These are phyloP conservation scores for Dreissena polymorpha DNA, from an alignment of 1,140 invertebrate species.

Conservation along the genomic window DNA sequence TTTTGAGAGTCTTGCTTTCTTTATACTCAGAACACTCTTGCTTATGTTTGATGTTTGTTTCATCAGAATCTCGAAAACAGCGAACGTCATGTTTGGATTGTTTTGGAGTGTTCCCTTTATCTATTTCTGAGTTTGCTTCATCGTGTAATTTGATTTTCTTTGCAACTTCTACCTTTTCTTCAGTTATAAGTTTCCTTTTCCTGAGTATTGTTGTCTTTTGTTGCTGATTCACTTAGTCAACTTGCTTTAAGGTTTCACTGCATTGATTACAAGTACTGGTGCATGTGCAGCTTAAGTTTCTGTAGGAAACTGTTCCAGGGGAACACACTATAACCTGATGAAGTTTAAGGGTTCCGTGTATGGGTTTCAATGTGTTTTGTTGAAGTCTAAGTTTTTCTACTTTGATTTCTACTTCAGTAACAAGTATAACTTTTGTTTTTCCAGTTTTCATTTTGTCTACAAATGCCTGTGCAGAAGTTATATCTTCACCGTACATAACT, in stretches of 20 bases:
- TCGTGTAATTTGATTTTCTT: background rate
- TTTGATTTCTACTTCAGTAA: conserved; percentile 3
- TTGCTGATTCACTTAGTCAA: background rate
- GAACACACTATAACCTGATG: conserved; percentile 15
- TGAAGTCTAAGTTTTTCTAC: conserved; percentile 10
- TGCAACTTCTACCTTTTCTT: background rate
- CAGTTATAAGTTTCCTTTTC: background rate
- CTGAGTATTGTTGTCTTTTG: background rate
- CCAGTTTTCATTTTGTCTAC: conserved; percentile 13
- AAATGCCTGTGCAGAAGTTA: conserved; percentile 1
- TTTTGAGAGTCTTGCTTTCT: too few species aligned
- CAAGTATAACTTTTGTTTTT: conserved; percentile 18
- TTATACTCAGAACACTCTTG: background rate
- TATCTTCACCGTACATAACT: conserved; percentile 23
- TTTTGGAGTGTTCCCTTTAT: background rate
- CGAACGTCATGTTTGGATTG: background rate
- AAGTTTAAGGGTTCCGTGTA: conserved; percentile 12
- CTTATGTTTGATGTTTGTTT: background rate
- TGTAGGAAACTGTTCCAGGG: background rate
- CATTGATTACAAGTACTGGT: background rate
- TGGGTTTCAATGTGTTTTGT: background rate
- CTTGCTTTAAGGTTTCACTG: background rate
- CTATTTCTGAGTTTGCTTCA: background rate
- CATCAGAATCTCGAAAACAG: background rate
- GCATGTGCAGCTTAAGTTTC: background rate